Evolutionary conservation across 1,140 invertebrate species (phyloP), one percentile per base, ranked within the genome.

Genomic region (Sycobia sp.): DNA sequence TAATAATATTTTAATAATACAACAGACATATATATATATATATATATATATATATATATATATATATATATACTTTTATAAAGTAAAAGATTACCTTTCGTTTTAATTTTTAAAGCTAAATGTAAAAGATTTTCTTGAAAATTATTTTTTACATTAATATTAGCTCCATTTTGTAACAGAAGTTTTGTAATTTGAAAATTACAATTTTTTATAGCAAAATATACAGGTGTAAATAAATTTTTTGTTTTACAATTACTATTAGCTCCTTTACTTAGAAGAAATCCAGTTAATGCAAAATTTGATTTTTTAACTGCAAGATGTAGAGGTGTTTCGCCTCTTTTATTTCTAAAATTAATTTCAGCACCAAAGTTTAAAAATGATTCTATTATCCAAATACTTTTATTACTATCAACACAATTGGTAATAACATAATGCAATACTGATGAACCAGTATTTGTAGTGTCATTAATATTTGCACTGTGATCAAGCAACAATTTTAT

Each of bases 121-220:
- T 39, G 16, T 4, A 60, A 10, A 29, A 32, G 38, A 10, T 41
- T 29, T n/a, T 51, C 25, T 10, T n/a, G 0, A 10, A 18, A 9
- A 14, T 22, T 4, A 16, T 51, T 51, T 22, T 2, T 32, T 0
- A 16, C 11, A 18, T 43, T 34, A n/a, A 38, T 44, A 9, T 25
- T 25, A 0, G 47, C 16, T 7, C n/a, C 14, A 16, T 36, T 29
- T n/a, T 46, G 11, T 5, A 61, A 38, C 5, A 53, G 9, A 3
- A 51, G 13, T 14, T 41, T 7, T 13, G 25, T 14, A 0, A 60
- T 36, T 23, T 51, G 20, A 20, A 34, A 18, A 27, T 60, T 60
- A 25, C 23, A 41, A 22, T 49, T 59, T 18, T 16, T 49, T 4
- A 59, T 20, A 18, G 44, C 56, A 16, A n/a, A 36, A 34, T 36